phyloP scores from a whole-genome alignment of 2,797 vertebrate genomes.

The Eutrigla gurnardus region DNA sequence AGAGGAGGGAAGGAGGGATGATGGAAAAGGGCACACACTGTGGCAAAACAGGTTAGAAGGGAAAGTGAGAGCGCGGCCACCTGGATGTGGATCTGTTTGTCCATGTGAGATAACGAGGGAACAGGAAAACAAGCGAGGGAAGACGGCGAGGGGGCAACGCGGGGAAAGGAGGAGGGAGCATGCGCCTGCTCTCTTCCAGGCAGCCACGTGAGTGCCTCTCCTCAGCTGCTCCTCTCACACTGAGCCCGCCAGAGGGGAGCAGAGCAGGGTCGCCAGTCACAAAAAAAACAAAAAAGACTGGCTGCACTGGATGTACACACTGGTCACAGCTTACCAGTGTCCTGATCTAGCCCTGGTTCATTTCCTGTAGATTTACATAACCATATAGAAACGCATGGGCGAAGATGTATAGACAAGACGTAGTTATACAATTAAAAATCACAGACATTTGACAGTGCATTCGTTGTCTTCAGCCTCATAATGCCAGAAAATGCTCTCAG shows the following conservation, averaged over 20 bases:
- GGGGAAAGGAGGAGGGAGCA: slow-evolving; percentile 43
- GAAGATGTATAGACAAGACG: not conserved
- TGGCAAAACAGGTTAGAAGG: slow-evolving; percentile 34
- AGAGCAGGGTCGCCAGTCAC: slow-evolving; percentile 66
- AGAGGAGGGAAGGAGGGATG: slow-evolving; percentile 51
- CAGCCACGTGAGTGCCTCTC: slow-evolving; percentile 77
- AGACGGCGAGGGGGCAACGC: slow-evolving; percentile 1
- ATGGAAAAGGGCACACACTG: slow-evolving; percentile 33
- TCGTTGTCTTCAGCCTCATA: slow-evolving; percentile 6
- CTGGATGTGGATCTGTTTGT: slow-evolving; percentile 48
- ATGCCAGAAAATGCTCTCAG: slow-evolving; percentile 20
- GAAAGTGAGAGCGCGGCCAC: slow-evolving; percentile 45
- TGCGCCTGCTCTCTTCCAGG: slow-evolving; percentile 73
- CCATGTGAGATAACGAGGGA: slow-evolving; percentile 41
- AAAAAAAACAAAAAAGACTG: slow-evolving; percentile 25
- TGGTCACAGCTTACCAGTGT: not conserved
- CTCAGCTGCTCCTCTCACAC: slow-evolving; percentile 78
- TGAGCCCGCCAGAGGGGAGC: slow-evolving; percentile 70
- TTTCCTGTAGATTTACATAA: slow-evolving; percentile 35
- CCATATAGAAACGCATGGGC: not conserved
- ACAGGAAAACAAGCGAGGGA: slow-evolving; percentile 7
- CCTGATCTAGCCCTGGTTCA: slow-evolving; percentile 7
- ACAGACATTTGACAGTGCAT: not conserved
- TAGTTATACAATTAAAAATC: not conserved
- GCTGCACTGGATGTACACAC: not conserved